Evolutionary conservation across 2,113 vertebrate species (phyloP).

Genomic region (Sphaerodactylus townsendi): DNA sequence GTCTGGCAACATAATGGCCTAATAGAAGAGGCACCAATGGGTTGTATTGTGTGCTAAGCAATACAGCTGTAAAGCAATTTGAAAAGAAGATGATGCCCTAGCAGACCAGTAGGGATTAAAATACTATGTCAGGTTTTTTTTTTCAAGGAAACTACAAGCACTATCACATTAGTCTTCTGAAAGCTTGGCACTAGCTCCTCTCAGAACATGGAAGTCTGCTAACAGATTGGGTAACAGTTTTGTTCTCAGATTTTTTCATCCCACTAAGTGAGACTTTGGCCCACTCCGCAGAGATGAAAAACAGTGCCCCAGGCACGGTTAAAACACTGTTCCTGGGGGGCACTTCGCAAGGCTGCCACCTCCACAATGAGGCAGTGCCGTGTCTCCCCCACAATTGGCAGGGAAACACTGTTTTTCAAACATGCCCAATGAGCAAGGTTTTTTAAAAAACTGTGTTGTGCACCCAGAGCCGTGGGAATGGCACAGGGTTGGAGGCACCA

Average conservation of each 20-base stretch:
- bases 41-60: slow-evolving; percentile 53
- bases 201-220: slow-evolving; percentile 12
- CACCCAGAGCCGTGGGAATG: too few relatives aligned
- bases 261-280: not conserved
- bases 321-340: too few relatives aligned
- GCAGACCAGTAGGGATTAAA: slow-evolving; percentile 1
- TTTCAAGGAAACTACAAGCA: slow-evolving; percentile 12
- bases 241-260: not conserved
- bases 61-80: slow-evolving; percentile 29
- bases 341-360: too few relatives aligned
- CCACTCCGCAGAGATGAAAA: too few relatives aligned
- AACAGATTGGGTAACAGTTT: not conserved
- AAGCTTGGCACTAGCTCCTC: not conserved
- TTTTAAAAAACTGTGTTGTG: too few relatives aligned
- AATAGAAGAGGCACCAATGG: slow-evolving; percentile 50
- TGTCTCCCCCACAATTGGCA: too few relatives aligned
- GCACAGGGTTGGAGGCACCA: too few relatives aligned
- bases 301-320: too few relatives aligned
- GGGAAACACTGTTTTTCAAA: too few relatives aligned
- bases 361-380: too few relatives aligned
- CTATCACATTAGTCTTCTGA: slow-evolving; percentile 9
- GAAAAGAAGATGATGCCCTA: accelerated
- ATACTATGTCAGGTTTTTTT: not conserved
- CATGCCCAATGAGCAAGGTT: too few relatives aligned
- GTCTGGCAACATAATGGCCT: too few relatives aligned